Evolutionary conservation across 2,797 vertebrate species (phyloP), one percentile per base, ranked within the genome.

Genomic region (Hemibagrus guttatus): DNA sequence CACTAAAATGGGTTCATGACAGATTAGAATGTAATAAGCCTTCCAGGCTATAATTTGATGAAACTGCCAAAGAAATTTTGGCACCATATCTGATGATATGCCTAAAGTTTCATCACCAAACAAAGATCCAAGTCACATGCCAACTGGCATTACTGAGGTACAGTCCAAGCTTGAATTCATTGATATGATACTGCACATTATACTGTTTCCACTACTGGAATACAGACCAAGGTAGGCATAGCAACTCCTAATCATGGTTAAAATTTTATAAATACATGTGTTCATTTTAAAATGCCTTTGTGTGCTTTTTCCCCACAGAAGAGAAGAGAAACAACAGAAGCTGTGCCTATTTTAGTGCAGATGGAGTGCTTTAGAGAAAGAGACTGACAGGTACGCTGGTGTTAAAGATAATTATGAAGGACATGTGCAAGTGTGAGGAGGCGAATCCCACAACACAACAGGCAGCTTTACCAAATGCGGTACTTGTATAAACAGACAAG

Each of bases 351-450:
- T 79, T 80, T 71, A 80, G 59, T 83, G 85, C 42, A 49, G 80
- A 69, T 74, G 31, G 66, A 83, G 42, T 17, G 61, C n/a, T 87
- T 81, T 79, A 81, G 80, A 88, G 56, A 88, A 87, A 85, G 28
- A 68, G 81, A 87, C 78, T 74, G 84, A 82, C 88, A 80, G 69
- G 64, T 61, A 71, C 21, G 31, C 71, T 54, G 71, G 72, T 84
- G 80, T 84, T 84, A 86, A 35, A 52, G 81, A 63, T 72, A 74
- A 87, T 72, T 83, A 52, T 86, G 64, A 89, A 63, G 71, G 88
- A 86, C 88, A 87, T 87, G 76, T 81, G 84, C 39, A 17, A 86
- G 42, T 81, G 80, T 39, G 83, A 84, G 64, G 83, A 86, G 87
- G 81, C 61, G 0, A 58, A 61, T 63, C 26, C 64, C 63, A 81